phyloP scores from a whole-genome alignment of 2,113 vertebrate genomes.

The Chaetops frenatus region DNA sequence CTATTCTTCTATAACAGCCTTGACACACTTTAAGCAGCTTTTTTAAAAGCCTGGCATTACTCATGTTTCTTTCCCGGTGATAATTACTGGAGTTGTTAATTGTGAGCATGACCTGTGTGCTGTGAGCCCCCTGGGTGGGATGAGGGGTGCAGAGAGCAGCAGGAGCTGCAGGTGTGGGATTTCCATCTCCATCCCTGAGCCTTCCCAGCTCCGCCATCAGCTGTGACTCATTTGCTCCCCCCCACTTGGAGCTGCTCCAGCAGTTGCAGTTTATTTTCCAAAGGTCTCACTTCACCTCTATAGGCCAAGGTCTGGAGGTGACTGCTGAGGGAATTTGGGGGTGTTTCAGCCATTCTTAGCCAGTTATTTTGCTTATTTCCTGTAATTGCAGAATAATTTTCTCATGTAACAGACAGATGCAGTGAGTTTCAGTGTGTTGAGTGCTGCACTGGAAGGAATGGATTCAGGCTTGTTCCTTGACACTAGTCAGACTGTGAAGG shows the following conservation, averaged over 20 bases:
- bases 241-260: neutral
- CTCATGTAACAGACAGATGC: neutral
- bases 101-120: neutral
- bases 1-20: neutral
- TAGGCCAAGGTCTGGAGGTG: neutral
- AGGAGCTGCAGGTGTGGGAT: neutral
- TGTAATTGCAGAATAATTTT: neutral
- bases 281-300: neutral
- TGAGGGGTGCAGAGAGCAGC: neutral
- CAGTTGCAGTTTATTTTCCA: neutral
- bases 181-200: neutral
- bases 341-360: neutral
- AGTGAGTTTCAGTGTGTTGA: neutral
- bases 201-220: neutral
- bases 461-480: neutral
- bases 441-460: neutral
- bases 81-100: neutral
- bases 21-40: neutral
- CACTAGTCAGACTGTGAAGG: neutral
- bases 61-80: neutral
- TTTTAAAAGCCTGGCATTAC: neutral
- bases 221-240: neutral
- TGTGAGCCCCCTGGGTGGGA: neutral
- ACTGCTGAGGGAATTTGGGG: neutral
- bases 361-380: neutral